Conservation (phyloP, 2,113 vertebrate species). For the Phylloscopus trochiloides region DNA sequence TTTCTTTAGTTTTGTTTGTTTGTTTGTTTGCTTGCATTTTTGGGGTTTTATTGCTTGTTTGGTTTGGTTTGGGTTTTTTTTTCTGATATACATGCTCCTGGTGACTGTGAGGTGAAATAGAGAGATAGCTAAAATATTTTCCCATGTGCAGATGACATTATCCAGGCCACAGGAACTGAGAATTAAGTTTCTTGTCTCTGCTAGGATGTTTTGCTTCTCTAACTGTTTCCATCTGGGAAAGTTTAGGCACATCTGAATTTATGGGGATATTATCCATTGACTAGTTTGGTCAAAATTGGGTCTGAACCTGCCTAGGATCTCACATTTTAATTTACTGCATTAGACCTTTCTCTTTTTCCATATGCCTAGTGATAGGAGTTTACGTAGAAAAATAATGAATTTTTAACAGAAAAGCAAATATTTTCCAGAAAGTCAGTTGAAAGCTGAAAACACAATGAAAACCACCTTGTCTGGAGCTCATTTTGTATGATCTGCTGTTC, state of each 20-base stretch:
- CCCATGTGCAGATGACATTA: not conserved
- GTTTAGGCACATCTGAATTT: not conserved
- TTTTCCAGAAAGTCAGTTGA: slow-evolving; percentile 8
- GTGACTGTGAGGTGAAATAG: not conserved
- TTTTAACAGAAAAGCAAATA: slow-evolving; percentile 33
- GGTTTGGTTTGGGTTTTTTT: too few species aligned
- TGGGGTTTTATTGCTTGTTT: not conserved
- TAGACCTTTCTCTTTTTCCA: not conserved
- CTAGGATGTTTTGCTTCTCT: not conserved
- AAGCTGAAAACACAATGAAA: not conserved
- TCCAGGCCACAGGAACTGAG: accelerated
- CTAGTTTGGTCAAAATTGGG: not conserved
- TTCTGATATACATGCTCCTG: not conserved
- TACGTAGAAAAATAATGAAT: not conserved
- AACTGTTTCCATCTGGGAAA: not conserved
- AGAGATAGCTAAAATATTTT: not conserved
- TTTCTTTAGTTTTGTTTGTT: not conserved
- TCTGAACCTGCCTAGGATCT: not conserved
- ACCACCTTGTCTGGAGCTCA: not conserved
- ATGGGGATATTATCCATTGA: not conserved
- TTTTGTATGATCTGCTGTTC: slow-evolving; percentile 51
- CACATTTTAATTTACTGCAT: not conserved
- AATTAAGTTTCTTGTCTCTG: not conserved
- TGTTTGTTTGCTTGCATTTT: not conserved
- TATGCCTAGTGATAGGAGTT: not conserved